Percentiles rank a stretch among this genome's conserved stretches.
Evolutionary conservation across 2,888 invertebrate species (phyloP).

Genomic region (Nipponacmea schrenckii): DNA sequence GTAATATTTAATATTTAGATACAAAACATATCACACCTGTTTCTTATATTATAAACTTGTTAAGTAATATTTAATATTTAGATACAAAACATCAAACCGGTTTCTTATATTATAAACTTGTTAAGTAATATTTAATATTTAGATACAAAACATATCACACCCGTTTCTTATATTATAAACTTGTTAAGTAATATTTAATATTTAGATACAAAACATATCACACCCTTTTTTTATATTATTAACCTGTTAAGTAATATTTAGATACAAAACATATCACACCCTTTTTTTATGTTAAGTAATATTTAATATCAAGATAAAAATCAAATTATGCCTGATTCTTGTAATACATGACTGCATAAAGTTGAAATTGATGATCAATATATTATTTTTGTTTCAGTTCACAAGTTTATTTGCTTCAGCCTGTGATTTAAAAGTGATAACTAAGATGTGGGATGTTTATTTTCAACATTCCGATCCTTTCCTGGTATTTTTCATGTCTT

Average conservation of each 20-base stretch:
- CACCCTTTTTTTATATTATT: slow-evolving; percentile 88
- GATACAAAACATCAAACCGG: too few species aligned
- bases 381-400: slow-evolving; percentile 71
- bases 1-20: slow-evolving; percentile 82
- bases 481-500: slow-evolving; percentile 91
- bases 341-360: too few species aligned
- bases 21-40: slow-evolving; percentile 93
- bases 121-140: slow-evolving; percentile 80
- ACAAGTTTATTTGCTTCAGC: slow-evolving; percentile 88
- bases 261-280: too few species aligned
- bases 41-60: slow-evolving; percentile 77
- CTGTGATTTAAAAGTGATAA: slow-evolving; percentile 85
- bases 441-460: slow-evolving; percentile 95
- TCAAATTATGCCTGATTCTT: slow-evolving; percentile 91
- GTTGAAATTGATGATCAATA: background rate
- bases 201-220: slow-evolving; percentile 89
- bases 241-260: background rate
- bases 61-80: slow-evolving; percentile 73
- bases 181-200: slow-evolving; percentile 74
- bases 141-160: slow-evolving; percentile 93
- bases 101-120: slow-evolving; percentile 88
- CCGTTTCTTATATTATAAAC: slow-evolving; percentile 84
- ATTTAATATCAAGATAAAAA: slow-evolving; percentile 93
- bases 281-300: slow-evolving; percentile 77
- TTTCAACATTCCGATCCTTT: slow-evolving; percentile 96